phyloP scores from a whole-genome alignment of 1,140 invertebrate genomes.

The Ylistrum balloti region DNA sequence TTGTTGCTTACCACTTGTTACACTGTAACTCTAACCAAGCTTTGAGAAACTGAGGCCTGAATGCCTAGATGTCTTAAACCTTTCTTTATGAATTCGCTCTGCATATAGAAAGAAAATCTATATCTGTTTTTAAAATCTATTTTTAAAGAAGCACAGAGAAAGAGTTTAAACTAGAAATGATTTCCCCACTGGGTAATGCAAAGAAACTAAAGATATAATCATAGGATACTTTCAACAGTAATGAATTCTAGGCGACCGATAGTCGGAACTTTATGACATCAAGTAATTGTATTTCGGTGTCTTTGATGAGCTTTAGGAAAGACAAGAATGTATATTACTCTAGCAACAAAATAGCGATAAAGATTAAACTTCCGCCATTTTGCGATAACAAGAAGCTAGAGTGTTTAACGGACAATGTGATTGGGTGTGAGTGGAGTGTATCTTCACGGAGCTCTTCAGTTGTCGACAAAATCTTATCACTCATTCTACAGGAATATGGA shows the following conservation, averaged over 20 bases:
- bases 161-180: neutral
- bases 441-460: too few species aligned
- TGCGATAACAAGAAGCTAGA: neutral
- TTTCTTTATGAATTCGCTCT: neutral
- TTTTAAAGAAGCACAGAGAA: neutral
- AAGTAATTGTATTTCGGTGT: slow-evolving; percentile 10
- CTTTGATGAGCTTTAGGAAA: neutral
- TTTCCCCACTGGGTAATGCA: neutral
- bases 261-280: neutral
- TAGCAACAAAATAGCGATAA: neutral
- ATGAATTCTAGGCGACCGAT: neutral
- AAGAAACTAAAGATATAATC: neutral
- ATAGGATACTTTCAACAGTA: neutral
- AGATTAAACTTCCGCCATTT: neutral
- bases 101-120: neutral
- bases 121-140: neutral
- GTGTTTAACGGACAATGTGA: neutral
- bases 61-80: neutral
- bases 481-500: too few species aligned
- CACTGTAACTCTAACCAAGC: too few species aligned
- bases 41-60: too few species aligned
- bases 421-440: too few species aligned
- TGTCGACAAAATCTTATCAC: too few species aligned
- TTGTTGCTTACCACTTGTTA: neutral
- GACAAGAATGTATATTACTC: neutral